Evolutionary conservation across 2,113 vertebrate genomes (phyloP).

Genomic region (Burhinus oedicnemus): DNA sequence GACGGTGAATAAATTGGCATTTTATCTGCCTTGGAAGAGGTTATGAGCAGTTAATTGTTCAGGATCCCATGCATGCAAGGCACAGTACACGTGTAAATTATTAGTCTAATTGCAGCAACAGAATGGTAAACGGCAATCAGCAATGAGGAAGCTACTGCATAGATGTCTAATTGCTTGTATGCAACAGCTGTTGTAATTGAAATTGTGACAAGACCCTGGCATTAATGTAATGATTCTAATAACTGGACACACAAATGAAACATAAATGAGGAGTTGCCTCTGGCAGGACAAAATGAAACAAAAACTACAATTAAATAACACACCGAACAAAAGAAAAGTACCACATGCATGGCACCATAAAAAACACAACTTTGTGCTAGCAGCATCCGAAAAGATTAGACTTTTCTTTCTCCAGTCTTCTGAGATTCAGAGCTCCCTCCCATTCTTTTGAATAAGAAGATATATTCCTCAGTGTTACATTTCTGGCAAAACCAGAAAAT

Average conservation of each 20-base stretch:
- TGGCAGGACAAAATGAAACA: slow-evolving; percentile 3
- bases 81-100: slow-evolving; percentile 5
- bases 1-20: background rate
- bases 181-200: slow-evolving; percentile 45
- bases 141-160: background rate
- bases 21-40: background rate
- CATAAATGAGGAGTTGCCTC: background rate
- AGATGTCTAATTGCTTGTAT: slow-evolving; percentile 20
- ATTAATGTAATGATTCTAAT: slow-evolving; percentile 28
- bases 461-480: background rate
- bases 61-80: background rate
- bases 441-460: background rate
- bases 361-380: background rate
- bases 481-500: background rate
- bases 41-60: background rate
- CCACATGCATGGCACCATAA: accelerated
- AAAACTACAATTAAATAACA: background rate
- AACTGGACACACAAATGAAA: slow-evolving; percentile 21
- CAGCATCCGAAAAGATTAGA: background rate
- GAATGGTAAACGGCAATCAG: background rate
- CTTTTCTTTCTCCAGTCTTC: background rate
- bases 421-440: background rate
- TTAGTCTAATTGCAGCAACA: slow-evolving; percentile 10
- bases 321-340: background rate
- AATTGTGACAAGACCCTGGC: slow-evolving; percentile 17